Base-by-base conservation (phyloP, 1,140 invertebrate species). In the Aphaenogaster floridana region DNA sequence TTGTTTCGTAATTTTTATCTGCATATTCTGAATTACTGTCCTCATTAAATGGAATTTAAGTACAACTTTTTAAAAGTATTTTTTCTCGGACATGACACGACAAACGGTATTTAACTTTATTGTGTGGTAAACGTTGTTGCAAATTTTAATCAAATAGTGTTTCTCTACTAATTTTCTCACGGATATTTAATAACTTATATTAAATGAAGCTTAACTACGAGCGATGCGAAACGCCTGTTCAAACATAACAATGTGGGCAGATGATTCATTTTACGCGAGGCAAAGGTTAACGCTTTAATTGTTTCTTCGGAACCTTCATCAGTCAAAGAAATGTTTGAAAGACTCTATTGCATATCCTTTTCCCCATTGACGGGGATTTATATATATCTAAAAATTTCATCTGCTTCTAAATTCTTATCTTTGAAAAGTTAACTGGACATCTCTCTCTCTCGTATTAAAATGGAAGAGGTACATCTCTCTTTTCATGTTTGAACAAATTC, bases 281-380 rank as follows among this genome's bases (percentile, higher is more conserved):
- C 80, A 74, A 84, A 54, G 80, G 69, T 84, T 50, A 84, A 84
- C n/a, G 17, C 34, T 39, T 48, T 84, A 61, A 84, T 84, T 76
- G 42, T 36, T n/a, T 45, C 54, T 39, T 61, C 34, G 54, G 13
- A 36, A 48, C 5, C 36, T 39, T 80, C 78, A 71, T 69, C 50
- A 42, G 15, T 42, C 15, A 36, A 21, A 76, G 7, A 63, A 74
- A 17, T 39, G n/a, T 50, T 74, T 74, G 3, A 28, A 50, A 50
- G 69, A 48, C 17, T 6, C 9, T 7, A 2, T 13, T 11, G 34
- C 8, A 48, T 48, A 34, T 80, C 11, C 9, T 15, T 39, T 42
- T n/a, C 15, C 39, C 77, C 15, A 50, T 15, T 52, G n/a, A 42
- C n/a, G 5, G 4, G 39, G 15, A 52, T 81, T 81, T 34, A 0